Evolutionary conservation across 2,888 invertebrate genomes (phyloP).

Genomic region (Aporophyla nigra): DNA sequence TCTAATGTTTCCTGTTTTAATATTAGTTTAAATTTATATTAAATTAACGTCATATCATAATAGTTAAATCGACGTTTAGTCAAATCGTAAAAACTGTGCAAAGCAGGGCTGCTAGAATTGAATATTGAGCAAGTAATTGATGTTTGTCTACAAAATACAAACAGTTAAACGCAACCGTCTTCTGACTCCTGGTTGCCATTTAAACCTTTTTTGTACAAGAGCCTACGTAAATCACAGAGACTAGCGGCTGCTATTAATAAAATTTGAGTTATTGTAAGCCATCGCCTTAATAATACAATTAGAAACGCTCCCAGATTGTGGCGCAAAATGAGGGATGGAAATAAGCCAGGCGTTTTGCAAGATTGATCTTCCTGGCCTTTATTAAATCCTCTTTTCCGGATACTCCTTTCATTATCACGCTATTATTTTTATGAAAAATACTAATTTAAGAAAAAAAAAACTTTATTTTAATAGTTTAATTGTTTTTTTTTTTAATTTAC

Average conservation of each 20-base stretch:
- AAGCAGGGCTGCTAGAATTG: too few species aligned
- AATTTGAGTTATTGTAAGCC: constrained; percentile 42
- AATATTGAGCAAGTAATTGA: not conserved
- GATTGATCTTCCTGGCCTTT: constrained; percentile 39
- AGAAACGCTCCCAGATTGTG: constrained; percentile 37
- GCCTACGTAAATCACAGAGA: constrained; percentile 24
- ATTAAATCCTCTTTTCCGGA: constrained; percentile 40
- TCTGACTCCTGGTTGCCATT: not conserved
- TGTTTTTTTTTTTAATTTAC: not conserved
- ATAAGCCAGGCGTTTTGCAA: constrained; percentile 29
- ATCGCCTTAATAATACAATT: constrained; percentile 52
- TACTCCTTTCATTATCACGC: constrained; percentile 47
- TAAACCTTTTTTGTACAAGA: constrained; percentile 30
- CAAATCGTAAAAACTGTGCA: too few species aligned
- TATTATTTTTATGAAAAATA: constrained; percentile 27
- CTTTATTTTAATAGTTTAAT: not conserved
- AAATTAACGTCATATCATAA: too few species aligned
- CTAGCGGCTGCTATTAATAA: constrained; percentile 45
- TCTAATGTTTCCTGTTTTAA: too few species aligned
- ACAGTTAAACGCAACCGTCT: not conserved
- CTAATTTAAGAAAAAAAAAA: not conserved
- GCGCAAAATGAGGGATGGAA: constrained; percentile 26
- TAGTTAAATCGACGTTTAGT: too few species aligned
- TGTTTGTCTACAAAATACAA: not conserved
- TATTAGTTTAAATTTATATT: too few species aligned